These are phyloP conservation scores for Corbicula japonica DNA, from an alignment of 2,888 invertebrate species.

Conservation along the genomic window DNA sequence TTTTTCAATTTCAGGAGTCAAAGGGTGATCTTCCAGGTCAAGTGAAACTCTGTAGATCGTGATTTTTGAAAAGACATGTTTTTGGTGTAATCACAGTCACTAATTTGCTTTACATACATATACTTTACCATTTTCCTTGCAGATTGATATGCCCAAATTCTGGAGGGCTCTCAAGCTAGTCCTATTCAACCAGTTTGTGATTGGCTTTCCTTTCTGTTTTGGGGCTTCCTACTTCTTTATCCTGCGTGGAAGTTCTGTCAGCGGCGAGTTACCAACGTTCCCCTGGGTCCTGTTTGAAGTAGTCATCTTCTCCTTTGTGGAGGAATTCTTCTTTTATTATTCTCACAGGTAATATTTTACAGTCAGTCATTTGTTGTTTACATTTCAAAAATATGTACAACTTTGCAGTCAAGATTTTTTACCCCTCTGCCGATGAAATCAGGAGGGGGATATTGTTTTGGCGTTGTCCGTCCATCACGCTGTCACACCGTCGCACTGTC, in stretches of 20 bases:
- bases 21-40: no score
- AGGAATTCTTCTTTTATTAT: slow-evolving; percentile 94
- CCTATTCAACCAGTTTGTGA: slow-evolving; percentile 91
- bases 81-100: no score
- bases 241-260: slow-evolving; percentile 90
- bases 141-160: slow-evolving; percentile 82
- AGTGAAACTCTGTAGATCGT: no score
- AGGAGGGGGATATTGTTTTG: no score
- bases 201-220: slow-evolving; percentile 90
- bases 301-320: slow-evolving; percentile 91
- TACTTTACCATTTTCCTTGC: slow-evolving; percentile 14
- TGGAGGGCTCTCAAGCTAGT: slow-evolving; percentile 90
- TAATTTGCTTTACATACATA: background rate
- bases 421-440: no score
- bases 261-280: slow-evolving; percentile 91
- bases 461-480: no score
- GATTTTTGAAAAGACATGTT: no score
- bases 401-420: background rate
- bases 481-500: no score
- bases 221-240: slow-evolving; percentile 90
- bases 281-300: slow-evolving; percentile 92
- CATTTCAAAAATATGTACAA: background rate
- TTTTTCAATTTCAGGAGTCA: no score
- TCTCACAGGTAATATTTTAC: slow-evolving; percentile 90
- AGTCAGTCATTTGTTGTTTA: no score